Evolutionary conservation across 2,797 vertebrate genomes (phyloP).

Genomic region (Characodon lateralis): DNA sequence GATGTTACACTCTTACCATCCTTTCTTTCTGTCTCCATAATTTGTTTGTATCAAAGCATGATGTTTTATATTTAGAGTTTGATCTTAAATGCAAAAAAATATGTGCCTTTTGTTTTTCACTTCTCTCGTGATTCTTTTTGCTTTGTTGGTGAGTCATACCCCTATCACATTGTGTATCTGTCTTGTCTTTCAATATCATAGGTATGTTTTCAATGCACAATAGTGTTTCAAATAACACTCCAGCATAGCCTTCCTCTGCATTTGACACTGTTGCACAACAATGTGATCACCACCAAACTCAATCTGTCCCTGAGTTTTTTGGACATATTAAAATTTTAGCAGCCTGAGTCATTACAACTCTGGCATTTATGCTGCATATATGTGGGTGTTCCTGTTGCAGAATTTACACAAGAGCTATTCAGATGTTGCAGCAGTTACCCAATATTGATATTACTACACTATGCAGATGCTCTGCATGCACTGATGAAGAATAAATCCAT

Average conservation of each 20-base stretch:
- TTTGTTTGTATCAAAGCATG: conserved; percentile 6
- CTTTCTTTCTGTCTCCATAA: neutral
- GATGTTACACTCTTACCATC: neutral
- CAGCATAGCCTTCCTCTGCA: neutral
- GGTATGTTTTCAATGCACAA: neutral
- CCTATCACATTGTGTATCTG: neutral
- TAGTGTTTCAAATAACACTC: neutral
- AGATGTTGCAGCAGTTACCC: too few species aligned
- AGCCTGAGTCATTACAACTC: neutral
- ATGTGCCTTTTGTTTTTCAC: conserved; percentile 1
- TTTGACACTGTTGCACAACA: neutral
- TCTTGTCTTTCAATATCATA: neutral
- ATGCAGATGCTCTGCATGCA: neutral
- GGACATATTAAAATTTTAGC: neutral
- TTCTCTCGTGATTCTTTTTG: neutral
- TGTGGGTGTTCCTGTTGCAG: neutral
- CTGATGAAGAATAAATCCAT: neutral
- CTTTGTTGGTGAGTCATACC: conserved; percentile 1
- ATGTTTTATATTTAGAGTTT: conserved; percentile 16
- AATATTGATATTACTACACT: neutral
- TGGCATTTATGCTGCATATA: neutral
- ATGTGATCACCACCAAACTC: neutral
- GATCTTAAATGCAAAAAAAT: neutral
- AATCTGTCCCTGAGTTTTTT: neutral
- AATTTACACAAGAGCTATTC: neutral